A percentile compares a stretch with the other conserved stretches of the same genome.
phyloP scores from a whole-genome alignment of 2,888 invertebrate genomes.

The Cephus rjabovi region DNA sequence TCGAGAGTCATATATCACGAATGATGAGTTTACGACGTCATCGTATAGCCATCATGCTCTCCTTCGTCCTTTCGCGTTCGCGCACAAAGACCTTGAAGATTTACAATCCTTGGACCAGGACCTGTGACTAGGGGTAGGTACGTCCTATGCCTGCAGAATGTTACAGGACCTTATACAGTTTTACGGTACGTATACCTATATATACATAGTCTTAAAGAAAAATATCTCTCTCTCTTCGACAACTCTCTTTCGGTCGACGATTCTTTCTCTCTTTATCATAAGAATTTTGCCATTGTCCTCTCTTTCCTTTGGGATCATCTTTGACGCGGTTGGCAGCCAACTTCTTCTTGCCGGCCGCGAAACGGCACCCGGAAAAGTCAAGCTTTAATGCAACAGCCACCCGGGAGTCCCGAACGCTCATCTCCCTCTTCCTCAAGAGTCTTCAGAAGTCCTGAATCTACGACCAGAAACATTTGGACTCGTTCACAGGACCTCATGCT shows the following conservation, averaged over 20 bases:
- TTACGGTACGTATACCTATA: not conserved
- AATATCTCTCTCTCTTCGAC: not conserved
- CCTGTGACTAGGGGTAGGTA: not conserved
- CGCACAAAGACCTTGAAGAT: constrained; percentile 35
- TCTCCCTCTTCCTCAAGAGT: not conserved
- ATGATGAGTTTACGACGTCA: constrained; percentile 54
- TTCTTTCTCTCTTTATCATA: not conserved
- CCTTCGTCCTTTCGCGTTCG: constrained; percentile 46
- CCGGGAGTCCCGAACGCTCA: not conserved
- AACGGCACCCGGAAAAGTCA: constrained; percentile 27
- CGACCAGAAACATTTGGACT: constrained; percentile 19
- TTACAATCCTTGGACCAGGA: constrained; percentile 34
- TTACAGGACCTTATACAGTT: not conserved
- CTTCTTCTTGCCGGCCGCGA: not conserved
- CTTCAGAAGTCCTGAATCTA: not conserved
- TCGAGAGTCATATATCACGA: constrained; percentile 38
- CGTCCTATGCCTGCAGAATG: not conserved
- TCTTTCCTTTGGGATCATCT: not conserved
- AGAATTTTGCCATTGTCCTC: not conserved
- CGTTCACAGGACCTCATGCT: constrained; percentile 29
- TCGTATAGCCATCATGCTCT: constrained; percentile 51
- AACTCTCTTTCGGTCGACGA: not conserved
- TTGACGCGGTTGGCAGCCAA: not conserved
- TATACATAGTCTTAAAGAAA: not conserved
- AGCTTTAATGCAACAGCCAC: constrained; percentile 30